A percentile compares a stretch with the other conserved stretches of the same genome.
Conservation (phyloP, 2,797 vertebrate genomes). For the Crenichthys baileyi region DNA sequence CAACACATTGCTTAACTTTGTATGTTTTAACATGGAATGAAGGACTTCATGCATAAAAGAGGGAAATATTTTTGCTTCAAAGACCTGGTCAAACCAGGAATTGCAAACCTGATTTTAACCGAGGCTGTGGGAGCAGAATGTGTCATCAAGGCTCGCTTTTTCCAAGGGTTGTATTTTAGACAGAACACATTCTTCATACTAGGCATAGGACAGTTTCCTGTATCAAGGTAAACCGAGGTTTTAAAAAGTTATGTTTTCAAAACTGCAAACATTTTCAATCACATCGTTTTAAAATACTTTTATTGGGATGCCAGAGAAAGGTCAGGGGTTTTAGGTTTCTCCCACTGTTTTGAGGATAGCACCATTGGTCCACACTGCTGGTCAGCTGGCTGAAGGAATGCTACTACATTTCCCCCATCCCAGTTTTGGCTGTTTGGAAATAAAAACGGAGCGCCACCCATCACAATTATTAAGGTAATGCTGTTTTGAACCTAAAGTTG, state of each 20-base stretch:
- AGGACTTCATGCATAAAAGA: neutral
- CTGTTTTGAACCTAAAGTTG: neutral
- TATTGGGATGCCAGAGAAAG: neutral
- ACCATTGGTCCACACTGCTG: neutral
- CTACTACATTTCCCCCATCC: neutral
- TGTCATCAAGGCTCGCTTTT: neutral
- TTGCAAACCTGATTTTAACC: neutral
- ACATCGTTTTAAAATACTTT: neutral
- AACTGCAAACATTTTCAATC: neutral
- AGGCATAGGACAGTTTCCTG: neutral
- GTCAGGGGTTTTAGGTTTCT: neutral
- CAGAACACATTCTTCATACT: neutral
- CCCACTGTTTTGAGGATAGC: neutral
- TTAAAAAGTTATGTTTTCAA: neutral
- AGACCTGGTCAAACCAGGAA: constrained; percentile 28
- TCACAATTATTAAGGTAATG: neutral
- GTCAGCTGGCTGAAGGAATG: neutral
- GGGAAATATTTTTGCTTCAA: constrained; percentile 9
- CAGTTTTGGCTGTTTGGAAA: neutral
- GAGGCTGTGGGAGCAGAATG: neutral
- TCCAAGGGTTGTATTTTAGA: neutral
- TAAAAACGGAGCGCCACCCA: neutral
- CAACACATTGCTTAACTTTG: constrained; percentile 48
- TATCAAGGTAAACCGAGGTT: neutral
- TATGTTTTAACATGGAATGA: constrained; percentile 30